Conservation (phyloP, 2,888 invertebrate species). For the Plagiodera versicolora region DNA sequence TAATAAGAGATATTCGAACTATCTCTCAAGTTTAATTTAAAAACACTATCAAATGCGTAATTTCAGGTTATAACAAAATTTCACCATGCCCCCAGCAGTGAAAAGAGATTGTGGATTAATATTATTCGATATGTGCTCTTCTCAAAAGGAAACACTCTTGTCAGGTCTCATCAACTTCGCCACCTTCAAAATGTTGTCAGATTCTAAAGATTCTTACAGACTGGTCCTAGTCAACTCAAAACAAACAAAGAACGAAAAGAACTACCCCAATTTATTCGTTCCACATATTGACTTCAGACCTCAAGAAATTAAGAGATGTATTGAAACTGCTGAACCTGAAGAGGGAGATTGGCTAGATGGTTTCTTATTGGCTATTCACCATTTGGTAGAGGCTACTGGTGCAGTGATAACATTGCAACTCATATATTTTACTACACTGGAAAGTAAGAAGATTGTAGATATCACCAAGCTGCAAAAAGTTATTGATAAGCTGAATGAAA, state of each 20-base stretch:
- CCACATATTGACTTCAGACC: slow-evolving; percentile 20
- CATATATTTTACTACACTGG: slow-evolving; percentile 32
- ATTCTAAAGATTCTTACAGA: slow-evolving; percentile 26
- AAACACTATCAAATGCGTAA: too few relatives aligned
- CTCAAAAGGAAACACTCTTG: slow-evolving; percentile 24
- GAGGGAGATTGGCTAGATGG: slow-evolving; percentile 31
- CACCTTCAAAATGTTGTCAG: slow-evolving; percentile 27
- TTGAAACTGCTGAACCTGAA: slow-evolving; percentile 23
- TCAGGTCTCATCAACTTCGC: slow-evolving; percentile 26
- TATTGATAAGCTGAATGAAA: slow-evolving; percentile 23
- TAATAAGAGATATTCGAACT: too few relatives aligned
- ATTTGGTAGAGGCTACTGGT: slow-evolving; percentile 23
- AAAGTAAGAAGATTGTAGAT: slow-evolving; percentile 18
- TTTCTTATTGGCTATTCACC: slow-evolving; percentile 26
- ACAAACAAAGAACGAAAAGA: slow-evolving; percentile 24
- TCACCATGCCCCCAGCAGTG: slow-evolving; percentile 30
- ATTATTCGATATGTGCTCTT: slow-evolving; percentile 30
- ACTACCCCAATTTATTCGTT: slow-evolving; percentile 21
- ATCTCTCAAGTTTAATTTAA: too few relatives aligned
- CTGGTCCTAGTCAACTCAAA: slow-evolving; percentile 31
- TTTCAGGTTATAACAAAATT: not conserved
- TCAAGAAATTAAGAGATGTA: slow-evolving; percentile 15
- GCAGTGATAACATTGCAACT: slow-evolving; percentile 26
- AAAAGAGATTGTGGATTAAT: slow-evolving; percentile 30
- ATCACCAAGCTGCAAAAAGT: slow-evolving; percentile 19